These are phyloP conservation scores for Cryptotis parvus DNA, from an alignment of 2,113 vertebrate genomes.

Conservation along the genomic window DNA sequence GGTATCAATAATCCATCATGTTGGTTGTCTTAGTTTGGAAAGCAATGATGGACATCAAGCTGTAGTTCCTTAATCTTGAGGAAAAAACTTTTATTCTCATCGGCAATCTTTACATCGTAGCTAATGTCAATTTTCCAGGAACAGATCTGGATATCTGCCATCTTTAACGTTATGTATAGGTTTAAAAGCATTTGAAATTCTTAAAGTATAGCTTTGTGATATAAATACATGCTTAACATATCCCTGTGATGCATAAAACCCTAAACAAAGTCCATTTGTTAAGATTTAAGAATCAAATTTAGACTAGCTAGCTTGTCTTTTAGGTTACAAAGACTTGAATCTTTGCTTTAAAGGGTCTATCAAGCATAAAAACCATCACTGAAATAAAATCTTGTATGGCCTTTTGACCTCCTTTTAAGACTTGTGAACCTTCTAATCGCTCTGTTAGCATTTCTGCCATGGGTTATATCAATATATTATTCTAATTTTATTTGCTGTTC, in stretches of 20 bases:
- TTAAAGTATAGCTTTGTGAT: background rate
- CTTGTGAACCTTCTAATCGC: slow-evolving; percentile 40
- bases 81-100: background rate
- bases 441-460: slow-evolving; percentile 47
- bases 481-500: slow-evolving; percentile 3
- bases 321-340: slow-evolving; percentile 35
- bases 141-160: slow-evolving; percentile 27
- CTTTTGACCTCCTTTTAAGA: slow-evolving; percentile 25
- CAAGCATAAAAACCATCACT: slow-evolving; percentile 51
- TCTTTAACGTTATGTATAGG: background rate
- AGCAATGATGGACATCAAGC: background rate
- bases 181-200: background rate
- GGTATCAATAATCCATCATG: background rate
- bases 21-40: background rate
- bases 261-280: background rate
- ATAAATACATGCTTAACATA: background rate
- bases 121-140: slow-evolving; percentile 3
- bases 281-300: slow-evolving; percentile 29
- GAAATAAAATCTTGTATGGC: slow-evolving; percentile 52
- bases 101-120: background rate
- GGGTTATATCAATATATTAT: slow-evolving; percentile 48
- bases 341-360: slow-evolving; percentile 33
- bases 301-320: background rate
- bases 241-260: slow-evolving; percentile 36
- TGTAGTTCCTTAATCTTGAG: background rate